Evolutionary conservation across 2,113 vertebrate genomes (phyloP).

Genomic region (Daubentonia madagascariensis): DNA sequence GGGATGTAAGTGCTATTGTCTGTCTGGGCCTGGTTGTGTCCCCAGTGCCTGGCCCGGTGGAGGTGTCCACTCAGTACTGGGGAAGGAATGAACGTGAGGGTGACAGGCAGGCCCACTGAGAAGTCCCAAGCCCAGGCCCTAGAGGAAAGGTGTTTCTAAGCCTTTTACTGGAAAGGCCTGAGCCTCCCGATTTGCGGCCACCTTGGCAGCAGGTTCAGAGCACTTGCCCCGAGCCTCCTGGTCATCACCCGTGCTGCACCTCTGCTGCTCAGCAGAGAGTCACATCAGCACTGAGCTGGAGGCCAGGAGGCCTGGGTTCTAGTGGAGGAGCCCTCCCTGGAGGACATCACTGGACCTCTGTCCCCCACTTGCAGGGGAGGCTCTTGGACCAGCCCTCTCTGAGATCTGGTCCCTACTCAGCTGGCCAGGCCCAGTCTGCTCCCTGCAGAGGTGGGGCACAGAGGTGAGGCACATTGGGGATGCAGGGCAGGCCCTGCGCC

Average conservation of each 20-base stretch:
- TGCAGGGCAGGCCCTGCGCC: neutral
- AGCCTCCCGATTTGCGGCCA: neutral
- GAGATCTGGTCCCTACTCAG: fast-evolving
- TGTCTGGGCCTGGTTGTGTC: neutral
- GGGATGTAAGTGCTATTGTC: neutral
- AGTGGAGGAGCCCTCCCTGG: neutral
- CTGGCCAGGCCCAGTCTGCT: neutral
- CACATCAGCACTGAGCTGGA: neutral
- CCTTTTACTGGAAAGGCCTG: neutral
- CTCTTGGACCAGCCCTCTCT: neutral
- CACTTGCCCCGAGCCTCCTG: fast-evolving
- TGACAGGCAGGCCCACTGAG: neutral
- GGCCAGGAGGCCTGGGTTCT: neutral
- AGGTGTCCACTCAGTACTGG: neutral
- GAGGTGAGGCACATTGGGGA: neutral
- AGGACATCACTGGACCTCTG: neutral
- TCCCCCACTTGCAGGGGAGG: neutral
- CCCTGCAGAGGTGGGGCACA: neutral
- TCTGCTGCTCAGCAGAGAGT: neutral
- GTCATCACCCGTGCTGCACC: fast-evolving
- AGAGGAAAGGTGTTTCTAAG: neutral
- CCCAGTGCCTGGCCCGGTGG: fast-evolving
- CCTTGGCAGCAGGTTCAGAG: too few relatives aligned
- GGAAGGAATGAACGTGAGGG: neutral
- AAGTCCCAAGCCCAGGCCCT: neutral